Base-by-base conservation (phyloP, 2,797 vertebrate genomes). In the Anabas testudineus region DNA sequence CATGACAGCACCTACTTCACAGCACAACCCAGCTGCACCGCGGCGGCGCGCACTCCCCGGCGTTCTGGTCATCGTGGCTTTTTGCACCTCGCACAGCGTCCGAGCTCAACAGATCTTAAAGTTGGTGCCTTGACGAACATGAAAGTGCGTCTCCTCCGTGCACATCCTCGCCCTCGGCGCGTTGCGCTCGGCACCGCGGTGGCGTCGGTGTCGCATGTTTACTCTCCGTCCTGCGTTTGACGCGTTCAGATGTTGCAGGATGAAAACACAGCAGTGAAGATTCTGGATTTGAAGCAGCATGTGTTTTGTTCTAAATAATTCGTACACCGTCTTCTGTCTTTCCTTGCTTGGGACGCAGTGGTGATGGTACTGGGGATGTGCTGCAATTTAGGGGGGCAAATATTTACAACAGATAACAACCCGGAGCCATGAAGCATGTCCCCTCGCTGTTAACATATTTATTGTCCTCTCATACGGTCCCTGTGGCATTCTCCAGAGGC, bases 71-170 rank as follows among this genome's bases (percentile, higher is more conserved):
- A 34, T 51, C 42, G 49, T 21, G 39, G 46, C 2, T 30, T 46
- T 28, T 49, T 41, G 39, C 65, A 15, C 75, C 22, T 2, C 64
- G 65, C 48, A 62, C 30, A 16, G 52, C 26, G 21, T 30, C 42
- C 2, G 56, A 30, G 57, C 70, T 81, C 82, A 81, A 84, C 82
- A 82, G 64, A 83, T 84, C 30, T 76, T 18, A 67, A 87, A 88
- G 87, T 90, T 85, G 78, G 42, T 76, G 60, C 55, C 18, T 39
- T 24, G 42, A 24, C 22, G 73, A n/a, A 58, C 41, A 28, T 53
- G 9, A 19, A 66, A 68, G 78, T 67, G 71, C 57, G 28, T 57
- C 43, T 37, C 49, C 10, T 21, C 2, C 19, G n/a, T n/a, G 76
- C 66, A 62, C 68, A 80, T 62, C 37, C 8, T 2, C 16, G 68